These are phyloP conservation scores for Chloropsis cyanopogon DNA, from an alignment of 2,113 vertebrate genomes.

Conservation along the genomic window DNA sequence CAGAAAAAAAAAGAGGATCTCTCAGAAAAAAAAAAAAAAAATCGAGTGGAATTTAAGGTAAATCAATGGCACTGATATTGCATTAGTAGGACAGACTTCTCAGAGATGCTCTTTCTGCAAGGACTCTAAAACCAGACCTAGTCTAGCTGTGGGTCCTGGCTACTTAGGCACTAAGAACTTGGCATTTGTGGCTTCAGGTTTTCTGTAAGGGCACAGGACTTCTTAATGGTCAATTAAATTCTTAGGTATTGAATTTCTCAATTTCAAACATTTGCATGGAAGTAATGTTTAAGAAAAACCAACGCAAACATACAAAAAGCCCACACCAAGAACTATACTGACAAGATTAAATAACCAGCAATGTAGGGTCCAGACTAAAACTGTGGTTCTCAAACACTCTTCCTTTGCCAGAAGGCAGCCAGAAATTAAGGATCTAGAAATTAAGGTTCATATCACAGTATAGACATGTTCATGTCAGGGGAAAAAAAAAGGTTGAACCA, in stretches of 20 bases:
- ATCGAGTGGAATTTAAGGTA: background rate
- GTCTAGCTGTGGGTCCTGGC: background rate
- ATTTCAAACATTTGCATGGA: background rate
- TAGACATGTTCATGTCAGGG: fast-evolving
- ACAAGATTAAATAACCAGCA: background rate
- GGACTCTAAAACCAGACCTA: background rate
- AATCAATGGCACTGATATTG: background rate
- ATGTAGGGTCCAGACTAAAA: background rate
- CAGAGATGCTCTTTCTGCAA: background rate
- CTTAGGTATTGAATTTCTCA: background rate
- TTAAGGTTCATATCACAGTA: background rate
- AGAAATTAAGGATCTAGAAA: background rate
- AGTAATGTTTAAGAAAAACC: background rate
- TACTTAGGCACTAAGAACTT: background rate
- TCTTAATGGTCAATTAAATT: background rate
- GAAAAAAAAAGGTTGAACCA: background rate
- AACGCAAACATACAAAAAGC: no score
- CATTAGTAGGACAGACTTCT: background rate
- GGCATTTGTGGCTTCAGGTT: background rate
- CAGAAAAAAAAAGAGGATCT: background rate
- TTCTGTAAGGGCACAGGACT: background rate
- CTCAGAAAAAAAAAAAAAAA: background rate
- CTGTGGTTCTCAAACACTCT: background rate
- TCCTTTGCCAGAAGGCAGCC: background rate
- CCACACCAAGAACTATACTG: background rate